These are phyloP conservation scores for Drosophila mayaguana DNA, from an alignment of 2,888 invertebrate species.

Conservation along the genomic window DNA sequence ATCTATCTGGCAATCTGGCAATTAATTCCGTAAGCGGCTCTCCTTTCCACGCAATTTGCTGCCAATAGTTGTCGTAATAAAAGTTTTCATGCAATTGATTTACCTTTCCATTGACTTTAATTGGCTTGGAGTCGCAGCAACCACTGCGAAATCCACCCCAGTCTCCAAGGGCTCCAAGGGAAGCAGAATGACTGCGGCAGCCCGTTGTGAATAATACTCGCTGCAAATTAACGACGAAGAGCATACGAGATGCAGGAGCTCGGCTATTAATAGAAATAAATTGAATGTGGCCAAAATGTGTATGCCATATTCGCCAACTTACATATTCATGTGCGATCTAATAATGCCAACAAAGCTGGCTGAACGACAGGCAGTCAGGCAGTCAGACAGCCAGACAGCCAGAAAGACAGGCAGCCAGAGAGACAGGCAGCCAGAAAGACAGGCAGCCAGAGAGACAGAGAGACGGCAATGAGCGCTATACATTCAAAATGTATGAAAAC, in stretches of 20 bases:
- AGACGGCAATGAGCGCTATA: background rate
- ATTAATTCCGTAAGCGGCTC: conserved; percentile 13
- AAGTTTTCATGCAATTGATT: conserved; percentile 57
- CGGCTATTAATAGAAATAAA: conserved; percentile 75
- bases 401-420: conserved; percentile 2
- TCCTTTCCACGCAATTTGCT: conserved; percentile 42
- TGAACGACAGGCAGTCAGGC: conserved; percentile 20
- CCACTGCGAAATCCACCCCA: conserved; percentile 7
- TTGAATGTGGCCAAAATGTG: conserved; percentile 59
- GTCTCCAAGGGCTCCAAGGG: background rate
- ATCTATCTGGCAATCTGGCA: conserved; percentile 10
- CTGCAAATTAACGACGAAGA: conserved; percentile 55
- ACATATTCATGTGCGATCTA: conserved; percentile 75
- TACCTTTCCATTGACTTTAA: conserved; percentile 51
- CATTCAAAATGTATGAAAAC: conserved; percentile 31
- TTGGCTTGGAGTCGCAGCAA: conserved; percentile 35
- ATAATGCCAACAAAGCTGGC: conserved; percentile 57
- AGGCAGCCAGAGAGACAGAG: background rate
- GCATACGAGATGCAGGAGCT: conserved; percentile 60
- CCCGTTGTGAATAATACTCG: conserved; percentile 45
- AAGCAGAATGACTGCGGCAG: conserved; percentile 1
- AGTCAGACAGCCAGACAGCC: background rate
- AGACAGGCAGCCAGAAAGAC: conserved; percentile 21
- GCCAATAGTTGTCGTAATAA: conserved; percentile 33
- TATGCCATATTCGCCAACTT: conserved; percentile 63